Evolutionary conservation across 2,888 invertebrate species (phyloP).

Genomic region (Gnatocerus cornutus): DNA sequence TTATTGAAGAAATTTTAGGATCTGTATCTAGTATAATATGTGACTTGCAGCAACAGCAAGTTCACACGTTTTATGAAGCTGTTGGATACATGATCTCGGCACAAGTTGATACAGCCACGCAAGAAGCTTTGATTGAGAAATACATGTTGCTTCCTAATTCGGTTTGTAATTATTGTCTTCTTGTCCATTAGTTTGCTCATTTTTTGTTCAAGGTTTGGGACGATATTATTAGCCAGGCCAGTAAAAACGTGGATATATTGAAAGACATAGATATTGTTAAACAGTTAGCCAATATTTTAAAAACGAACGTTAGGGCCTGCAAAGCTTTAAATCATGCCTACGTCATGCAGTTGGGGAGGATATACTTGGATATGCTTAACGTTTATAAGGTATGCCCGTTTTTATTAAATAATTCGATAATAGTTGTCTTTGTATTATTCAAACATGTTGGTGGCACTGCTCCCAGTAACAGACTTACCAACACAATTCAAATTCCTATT

Average conservation of each 20-base stretch:
- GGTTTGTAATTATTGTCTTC: conserved; percentile 69
- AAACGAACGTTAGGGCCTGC: conserved; percentile 99
- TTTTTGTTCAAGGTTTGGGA: conserved; percentile 82
- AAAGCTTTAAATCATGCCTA: conserved; percentile 98
- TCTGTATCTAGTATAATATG: conserved; percentile 98
- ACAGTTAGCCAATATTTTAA: conserved; percentile 97
- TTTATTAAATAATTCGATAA: no score
- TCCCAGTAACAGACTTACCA: no score
- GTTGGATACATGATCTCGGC: conserved; percentile 99
- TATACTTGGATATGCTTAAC: conserved; percentile 99
- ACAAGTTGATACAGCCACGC: conserved; percentile 91
- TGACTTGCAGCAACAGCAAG: conserved; percentile 98
- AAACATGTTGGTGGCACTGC: no score
- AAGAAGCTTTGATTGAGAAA: conserved; percentile 96
- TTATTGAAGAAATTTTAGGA: conserved; percentile 98
- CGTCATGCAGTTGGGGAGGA: conserved; percentile 94
- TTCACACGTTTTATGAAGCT: conserved; percentile 99
- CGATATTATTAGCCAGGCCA: conserved; percentile 97
- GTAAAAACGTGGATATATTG: conserved; percentile 96
- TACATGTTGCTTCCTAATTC: conserved; percentile 98
- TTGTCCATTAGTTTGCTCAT: conserved; percentile 6
- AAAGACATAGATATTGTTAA: conserved; percentile 98
- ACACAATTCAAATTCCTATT: no score
- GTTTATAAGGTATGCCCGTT: conserved; percentile 94
- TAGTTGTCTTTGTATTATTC: no score